These are phyloP conservation scores for Sarotherodon lohbergeri DNA, from an alignment of 2,113 vertebrate species.

Conservation along the genomic window DNA sequence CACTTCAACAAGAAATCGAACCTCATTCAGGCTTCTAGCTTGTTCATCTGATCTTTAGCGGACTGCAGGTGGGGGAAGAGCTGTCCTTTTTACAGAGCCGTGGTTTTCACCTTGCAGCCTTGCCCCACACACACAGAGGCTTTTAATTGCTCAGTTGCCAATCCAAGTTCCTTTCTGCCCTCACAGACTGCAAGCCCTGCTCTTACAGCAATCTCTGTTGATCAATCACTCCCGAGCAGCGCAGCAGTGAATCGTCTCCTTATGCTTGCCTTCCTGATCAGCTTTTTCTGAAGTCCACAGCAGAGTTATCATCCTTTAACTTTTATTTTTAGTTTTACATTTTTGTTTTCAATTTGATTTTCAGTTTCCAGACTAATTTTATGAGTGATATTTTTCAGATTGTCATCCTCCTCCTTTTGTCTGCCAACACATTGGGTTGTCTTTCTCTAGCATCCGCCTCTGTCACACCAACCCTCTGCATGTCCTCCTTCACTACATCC, in stretches of 20 bases:
- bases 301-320: neutral
- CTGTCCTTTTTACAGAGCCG: neutral
- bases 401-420: neutral
- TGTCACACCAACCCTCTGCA: too few species aligned
- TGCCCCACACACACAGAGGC: neutral
- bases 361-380: neutral
- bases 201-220: neutral
- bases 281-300: neutral
- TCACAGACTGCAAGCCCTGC: neutral
- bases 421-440: neutral
- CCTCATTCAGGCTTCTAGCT: neutral
- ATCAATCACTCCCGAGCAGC: rapidly evolving
- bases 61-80: neutral
- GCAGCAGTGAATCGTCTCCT: neutral
- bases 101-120: neutral
- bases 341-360: neutral
- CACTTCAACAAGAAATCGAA: neutral
- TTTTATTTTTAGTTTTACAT: neutral
- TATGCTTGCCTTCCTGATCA: neutral
- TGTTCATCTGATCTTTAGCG: neutral
- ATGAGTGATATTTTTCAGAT: neutral
- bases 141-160: neutral
- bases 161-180: neutral
- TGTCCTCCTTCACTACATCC: too few species aligned
- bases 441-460: too few species aligned